phyloP scores from a whole-genome alignment of 1,140 invertebrate species.

The Papilio helenus region DNA sequence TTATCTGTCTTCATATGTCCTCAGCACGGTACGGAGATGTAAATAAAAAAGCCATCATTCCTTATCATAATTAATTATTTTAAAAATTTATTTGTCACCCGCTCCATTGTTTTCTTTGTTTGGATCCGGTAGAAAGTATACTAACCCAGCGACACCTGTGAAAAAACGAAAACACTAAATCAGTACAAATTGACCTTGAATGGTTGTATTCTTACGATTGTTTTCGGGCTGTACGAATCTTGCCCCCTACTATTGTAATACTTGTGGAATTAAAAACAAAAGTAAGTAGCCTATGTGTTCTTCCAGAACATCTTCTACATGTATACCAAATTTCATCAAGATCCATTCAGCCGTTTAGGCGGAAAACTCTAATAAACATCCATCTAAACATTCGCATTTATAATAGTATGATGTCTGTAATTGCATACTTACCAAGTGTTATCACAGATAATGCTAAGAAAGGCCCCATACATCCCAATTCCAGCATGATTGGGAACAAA shows the following conservation, averaged over 20 bases:
- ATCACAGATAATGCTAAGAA: slow-evolving; percentile 55
- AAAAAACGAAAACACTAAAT: slow-evolving; percentile 42
- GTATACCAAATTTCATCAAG: no score
- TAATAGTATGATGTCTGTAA: neutral
- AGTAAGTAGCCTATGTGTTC: no score
- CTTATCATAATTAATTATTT: neutral
- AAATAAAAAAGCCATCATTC: neutral
- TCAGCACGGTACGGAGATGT: neutral
- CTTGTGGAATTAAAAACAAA: no score
- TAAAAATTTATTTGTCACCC: slow-evolving; percentile 56
- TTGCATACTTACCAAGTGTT: slow-evolving; percentile 55
- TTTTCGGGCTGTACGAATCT: no score
- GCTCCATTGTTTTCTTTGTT: slow-evolving; percentile 56
- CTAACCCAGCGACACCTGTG: slow-evolving; percentile 58
- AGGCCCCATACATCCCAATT: slow-evolving; percentile 64
- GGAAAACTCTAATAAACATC: no score
- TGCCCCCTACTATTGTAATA: no score
- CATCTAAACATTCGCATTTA: no score
- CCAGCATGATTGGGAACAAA: slow-evolving; percentile 61
- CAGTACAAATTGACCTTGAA: neutral
- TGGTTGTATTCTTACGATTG: no score
- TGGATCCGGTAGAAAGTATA: slow-evolving; percentile 60
- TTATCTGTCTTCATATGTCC: neutral
- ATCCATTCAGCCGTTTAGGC: no score
- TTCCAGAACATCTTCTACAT: no score